Percentiles rank a stretch among this genome's conserved stretches.
These are phyloP conservation scores for Tetramorium alpestre DNA, from an alignment of 1,140 invertebrate species.

Conservation along the genomic window DNA sequence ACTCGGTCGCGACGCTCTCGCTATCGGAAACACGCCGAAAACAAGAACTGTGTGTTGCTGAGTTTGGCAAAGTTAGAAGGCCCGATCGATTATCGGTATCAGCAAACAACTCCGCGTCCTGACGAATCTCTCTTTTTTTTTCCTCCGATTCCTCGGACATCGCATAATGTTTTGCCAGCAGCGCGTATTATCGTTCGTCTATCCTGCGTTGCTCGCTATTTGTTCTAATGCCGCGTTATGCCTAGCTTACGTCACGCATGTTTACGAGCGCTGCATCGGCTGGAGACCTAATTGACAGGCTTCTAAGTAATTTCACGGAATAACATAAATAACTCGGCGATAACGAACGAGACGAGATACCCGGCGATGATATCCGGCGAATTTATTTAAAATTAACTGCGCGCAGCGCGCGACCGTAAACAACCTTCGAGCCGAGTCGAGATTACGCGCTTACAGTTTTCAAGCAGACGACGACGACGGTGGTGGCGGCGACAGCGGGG, in stretches of 20 bases:
- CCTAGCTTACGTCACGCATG: slow-evolving; percentile 25
- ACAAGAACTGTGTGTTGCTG: background rate
- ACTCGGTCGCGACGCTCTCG: background rate
- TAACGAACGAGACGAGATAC: slow-evolving; percentile 6
- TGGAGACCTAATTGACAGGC: slow-evolving; percentile 26
- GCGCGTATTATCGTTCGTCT: background rate
- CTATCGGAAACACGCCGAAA: slow-evolving; percentile 14
- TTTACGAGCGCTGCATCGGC: slow-evolving; percentile 40
- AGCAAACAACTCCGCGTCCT: background rate
- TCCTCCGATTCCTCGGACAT: background rate
- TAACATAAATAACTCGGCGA: slow-evolving; percentile 10
- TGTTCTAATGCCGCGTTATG: slow-evolving; percentile 10
- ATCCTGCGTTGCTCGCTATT: background rate
- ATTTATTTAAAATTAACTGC: slow-evolving; percentile 56
- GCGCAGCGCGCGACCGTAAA: slow-evolving; percentile 62
- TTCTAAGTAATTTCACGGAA: slow-evolving; percentile 15
- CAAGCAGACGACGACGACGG: background rate
- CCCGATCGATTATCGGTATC: background rate
- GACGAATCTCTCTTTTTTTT: background rate
- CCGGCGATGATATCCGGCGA: slow-evolving; percentile 38
- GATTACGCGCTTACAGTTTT: slow-evolving; percentile 60
- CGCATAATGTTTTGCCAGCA: background rate
- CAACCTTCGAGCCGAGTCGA: slow-evolving; percentile 70
- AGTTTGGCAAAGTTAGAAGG: background rate
- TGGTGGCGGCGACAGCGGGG: background rate